A percentile compares a stretch with the other conserved stretches of the same genome.
phyloP scores from a whole-genome alignment of 2,113 vertebrate genomes.

The Cinclus mexicanus region DNA sequence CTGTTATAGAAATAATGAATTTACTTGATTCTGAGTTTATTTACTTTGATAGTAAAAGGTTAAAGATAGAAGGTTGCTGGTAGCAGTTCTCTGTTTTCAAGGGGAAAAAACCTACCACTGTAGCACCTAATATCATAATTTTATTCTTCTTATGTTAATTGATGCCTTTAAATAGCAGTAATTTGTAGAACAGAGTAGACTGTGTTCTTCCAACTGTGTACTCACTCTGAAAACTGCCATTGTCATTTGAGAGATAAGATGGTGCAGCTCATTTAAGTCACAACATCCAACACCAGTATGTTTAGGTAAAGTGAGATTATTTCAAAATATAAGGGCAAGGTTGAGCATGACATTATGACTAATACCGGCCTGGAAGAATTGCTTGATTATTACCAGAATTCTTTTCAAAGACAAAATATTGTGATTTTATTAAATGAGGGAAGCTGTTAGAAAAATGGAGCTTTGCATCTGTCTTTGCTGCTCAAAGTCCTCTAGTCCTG shows the following conservation, averaged over 20 bases:
- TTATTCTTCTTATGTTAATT: slow-evolving; percentile 49
- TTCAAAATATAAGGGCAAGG: slow-evolving; percentile 11
- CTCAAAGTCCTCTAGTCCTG: not conserved
- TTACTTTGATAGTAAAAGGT: not conserved
- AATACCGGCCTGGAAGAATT: not conserved
- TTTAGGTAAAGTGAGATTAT: slow-evolving; percentile 32
- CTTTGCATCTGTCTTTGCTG: not conserved
- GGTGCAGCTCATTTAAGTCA: slow-evolving; percentile 25
- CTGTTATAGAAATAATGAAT: slow-evolving; percentile 13
- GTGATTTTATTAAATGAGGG: not conserved
- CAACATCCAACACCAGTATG: not conserved
- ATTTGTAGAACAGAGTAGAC: not conserved
- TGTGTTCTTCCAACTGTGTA: slow-evolving; percentile 49
- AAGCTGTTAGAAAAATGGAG: not conserved
- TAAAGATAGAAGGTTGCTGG: not conserved
- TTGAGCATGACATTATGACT: not conserved
- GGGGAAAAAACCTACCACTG: not conserved
- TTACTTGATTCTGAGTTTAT: not conserved
- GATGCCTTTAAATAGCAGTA: slow-evolving; percentile 52
- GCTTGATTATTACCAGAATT: not conserved
- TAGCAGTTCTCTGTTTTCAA: not conserved
- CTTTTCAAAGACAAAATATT: not conserved
- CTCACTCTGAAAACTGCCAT: slow-evolving; percentile 36
- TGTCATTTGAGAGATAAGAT: slow-evolving; percentile 35
- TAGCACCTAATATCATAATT: not conserved